These are phyloP conservation scores for Eupsittula cactorum DNA, from an alignment of 2,113 vertebrate genomes.

Conservation along the genomic window DNA sequence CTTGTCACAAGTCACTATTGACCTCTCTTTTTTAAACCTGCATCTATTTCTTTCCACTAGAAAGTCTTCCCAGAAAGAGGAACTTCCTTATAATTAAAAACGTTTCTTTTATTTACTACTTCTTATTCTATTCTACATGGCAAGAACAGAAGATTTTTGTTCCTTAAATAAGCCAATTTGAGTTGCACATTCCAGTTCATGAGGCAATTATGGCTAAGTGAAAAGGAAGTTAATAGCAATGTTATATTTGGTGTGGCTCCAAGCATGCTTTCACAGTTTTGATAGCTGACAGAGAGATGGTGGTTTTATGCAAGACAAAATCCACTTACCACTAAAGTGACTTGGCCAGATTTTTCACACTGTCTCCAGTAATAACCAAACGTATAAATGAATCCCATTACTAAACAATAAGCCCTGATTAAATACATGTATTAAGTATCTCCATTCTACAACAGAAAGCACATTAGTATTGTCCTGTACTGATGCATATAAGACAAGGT, in stretches of 20 bases:
- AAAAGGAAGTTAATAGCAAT: slow-evolving; percentile 56
- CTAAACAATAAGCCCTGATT: background rate
- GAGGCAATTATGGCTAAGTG: slow-evolving; percentile 28
- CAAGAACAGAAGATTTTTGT: background rate
- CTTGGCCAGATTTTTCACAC: slow-evolving; percentile 1
- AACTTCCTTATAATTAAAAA: background rate
- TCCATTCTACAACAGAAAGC: background rate
- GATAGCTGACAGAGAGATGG: slow-evolving; percentile 41
- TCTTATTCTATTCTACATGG: background rate
- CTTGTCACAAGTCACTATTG: background rate
- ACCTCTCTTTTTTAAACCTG: background rate
- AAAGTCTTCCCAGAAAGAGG: background rate
- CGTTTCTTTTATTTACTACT: background rate
- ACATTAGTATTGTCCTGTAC: background rate
- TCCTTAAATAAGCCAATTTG: background rate
- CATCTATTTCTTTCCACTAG: background rate
- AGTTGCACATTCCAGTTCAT: background rate
- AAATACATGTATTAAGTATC: background rate
- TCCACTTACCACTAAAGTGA: background rate
- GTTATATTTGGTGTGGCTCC: slow-evolving; percentile 61
- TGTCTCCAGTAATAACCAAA: background rate
- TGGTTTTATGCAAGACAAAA: slow-evolving; percentile 26
- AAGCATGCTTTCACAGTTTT: slow-evolving; percentile 63
- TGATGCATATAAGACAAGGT: background rate
- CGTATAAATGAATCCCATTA: background rate